Base-by-base conservation (phyloP, 1,140 invertebrate genomes). In the Holotrichia oblita region DNA sequence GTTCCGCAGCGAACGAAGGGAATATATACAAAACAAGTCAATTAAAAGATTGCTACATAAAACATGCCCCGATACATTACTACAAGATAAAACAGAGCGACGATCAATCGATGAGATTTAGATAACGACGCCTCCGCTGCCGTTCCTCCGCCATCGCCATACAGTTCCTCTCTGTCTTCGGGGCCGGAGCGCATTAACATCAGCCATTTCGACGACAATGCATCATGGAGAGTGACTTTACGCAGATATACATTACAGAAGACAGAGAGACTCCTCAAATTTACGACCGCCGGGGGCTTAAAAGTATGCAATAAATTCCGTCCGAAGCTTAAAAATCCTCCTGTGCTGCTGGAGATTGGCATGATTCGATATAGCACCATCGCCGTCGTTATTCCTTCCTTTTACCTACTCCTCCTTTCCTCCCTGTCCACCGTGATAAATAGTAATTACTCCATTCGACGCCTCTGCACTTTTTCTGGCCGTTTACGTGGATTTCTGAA, bases 281-380 rank as follows among this genome's bases (percentile, higher is more conserved):
- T 83, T 83, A 83, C 82, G 81, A 82, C 78, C 82, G 79, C 80
- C 79, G 73, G 80, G 80, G 82, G 81, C 82, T 83, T 83, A 83
- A 83, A 83, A 83, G 81, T 83, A 83, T 81, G 82, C 82, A 82
- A 83, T 83, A 83, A 83, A 83, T 83, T 74, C 81, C 79, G 48
- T 41, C 27, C 72, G 27, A 40, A 76, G 80, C 80, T 82, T 81
- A 81, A 81, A 80, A 81, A 83, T 82, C 79, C 79, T 69, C 69
- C 81, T 76, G 61, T 69, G 61, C 61, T 42, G 80, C 77, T 81
- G 55, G 75, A 83, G 82, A 83, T 83, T 83, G 82, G 82, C 82
- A 83, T 81, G 82, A 82, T 82, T 83, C 82, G 82, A 83, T 83
- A 83, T 83, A 82, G 76, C 76, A 76, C 79, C 72, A 61, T 40